Evolutionary conservation across 1,140 invertebrate species (phyloP).

Genomic region (Trachymyrmex cornetzi): DNA sequence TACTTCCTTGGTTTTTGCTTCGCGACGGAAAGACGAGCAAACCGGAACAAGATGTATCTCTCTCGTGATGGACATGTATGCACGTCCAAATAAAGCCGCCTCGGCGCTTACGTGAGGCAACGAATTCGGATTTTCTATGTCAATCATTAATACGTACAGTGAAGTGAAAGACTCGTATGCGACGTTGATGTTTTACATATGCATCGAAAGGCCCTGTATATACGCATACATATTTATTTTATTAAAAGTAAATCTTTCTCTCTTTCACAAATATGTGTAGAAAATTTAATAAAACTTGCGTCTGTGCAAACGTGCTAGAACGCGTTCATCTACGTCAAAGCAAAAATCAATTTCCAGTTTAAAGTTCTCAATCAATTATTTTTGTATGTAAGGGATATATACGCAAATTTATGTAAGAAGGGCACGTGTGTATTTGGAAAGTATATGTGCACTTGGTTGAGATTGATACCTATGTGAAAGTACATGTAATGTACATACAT

Average conservation of each 20-base stretch:
- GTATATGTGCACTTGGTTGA: neutral
- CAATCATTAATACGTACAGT: conserved; percentile 27
- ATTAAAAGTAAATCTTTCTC: neutral
- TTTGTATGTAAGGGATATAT: neutral
- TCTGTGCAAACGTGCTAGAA: neutral
- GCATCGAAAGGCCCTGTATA: neutral
- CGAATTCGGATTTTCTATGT: conserved; percentile 17
- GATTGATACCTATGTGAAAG: conserved; percentile 3
- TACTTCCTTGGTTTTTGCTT: neutral
- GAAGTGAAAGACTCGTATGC: neutral
- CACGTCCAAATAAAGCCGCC: neutral
- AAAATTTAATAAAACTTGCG: conserved; percentile 7
- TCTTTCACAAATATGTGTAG: neutral
- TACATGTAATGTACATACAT: neutral
- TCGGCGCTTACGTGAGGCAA: neutral
- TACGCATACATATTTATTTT: neutral
- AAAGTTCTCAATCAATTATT: conserved; percentile 36
- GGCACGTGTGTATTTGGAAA: conserved; percentile 35
- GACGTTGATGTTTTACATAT: neutral
- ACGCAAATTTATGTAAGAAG: neutral
- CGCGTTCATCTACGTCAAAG: conserved; percentile 6
- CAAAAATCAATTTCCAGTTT: conserved; percentile 48
- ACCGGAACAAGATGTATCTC: neutral
- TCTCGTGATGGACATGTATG: neutral
- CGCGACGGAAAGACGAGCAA: neutral